Evolutionary conservation across 2,888 invertebrate genomes (phyloP), one percentile per base, ranked within the genome.

Genomic region (Prenolepis imparis): DNA sequence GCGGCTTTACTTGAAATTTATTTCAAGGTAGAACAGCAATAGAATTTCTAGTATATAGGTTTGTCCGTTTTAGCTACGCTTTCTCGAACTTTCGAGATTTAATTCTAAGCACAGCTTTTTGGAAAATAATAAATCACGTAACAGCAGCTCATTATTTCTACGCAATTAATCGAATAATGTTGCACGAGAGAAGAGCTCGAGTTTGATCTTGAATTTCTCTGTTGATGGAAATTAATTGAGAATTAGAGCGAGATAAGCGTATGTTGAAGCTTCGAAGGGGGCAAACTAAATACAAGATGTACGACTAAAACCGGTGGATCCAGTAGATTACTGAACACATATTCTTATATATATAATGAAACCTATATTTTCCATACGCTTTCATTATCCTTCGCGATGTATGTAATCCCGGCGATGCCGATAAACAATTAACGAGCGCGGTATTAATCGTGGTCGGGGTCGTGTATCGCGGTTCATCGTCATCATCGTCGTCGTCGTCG

Each of bases 341-440:
- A 6, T 48, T 6, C 4, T 48, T 28, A 68, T 28, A 8, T 68
- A 11, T 48, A 36, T 72, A 21, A 59, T 59, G 59, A 72, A 32
- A 32, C 3, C 44, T 59, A 44, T 72, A 59, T 80, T 41, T 59
- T 59, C 52, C 9, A 18, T 41, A 32, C 39, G 39, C 52, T 73
- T 59, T 72, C 73, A 24, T 72, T 72, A 44, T 48, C 41, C 24
- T 12, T 41, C 32, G 78, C 74, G 24, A 72, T 44, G 36, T 80
- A 80, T 73, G 36, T 80, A 80, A 80, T 80, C 78, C 18, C 78
- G 74, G 21, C 78, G 59, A 59, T 36, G 32, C 28, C 59, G 77
- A 78, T 78, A 78, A 78, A 78, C 72, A 78, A 68, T 80, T 80
- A 80, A 80, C 73, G 73, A 44, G 36, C 44, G 57, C 32, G 59